Evolutionary conservation across 2,888 invertebrate species (phyloP).

Genomic region (Tetrapedia diversipes): DNA sequence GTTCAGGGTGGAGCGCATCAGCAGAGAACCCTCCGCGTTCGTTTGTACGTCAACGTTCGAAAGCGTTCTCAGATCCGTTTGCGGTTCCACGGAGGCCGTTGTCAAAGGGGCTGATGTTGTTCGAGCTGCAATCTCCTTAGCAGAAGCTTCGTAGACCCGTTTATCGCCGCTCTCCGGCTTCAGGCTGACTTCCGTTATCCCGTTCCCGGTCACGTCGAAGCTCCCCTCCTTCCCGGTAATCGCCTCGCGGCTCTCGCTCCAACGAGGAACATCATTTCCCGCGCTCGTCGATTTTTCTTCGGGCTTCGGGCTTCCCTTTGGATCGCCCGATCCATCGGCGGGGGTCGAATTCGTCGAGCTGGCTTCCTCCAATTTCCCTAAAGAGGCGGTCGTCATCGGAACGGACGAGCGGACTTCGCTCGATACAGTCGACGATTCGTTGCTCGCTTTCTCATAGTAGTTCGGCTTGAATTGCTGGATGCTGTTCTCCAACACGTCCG

Average conservation of each 20-base stretch:
- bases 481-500: slow-evolving; percentile 74
- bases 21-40: slow-evolving; percentile 56
- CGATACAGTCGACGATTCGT: slow-evolving; percentile 24
- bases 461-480: slow-evolving; percentile 73
- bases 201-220: slow-evolving; percentile 70
- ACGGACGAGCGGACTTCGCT: slow-evolving; percentile 27
- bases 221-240: slow-evolving; percentile 50
- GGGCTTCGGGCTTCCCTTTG: slow-evolving; percentile 19
- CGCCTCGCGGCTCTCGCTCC: slow-evolving; percentile 45
- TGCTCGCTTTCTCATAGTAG: slow-evolving; percentile 66
- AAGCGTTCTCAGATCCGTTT: slow-evolving; percentile 5
- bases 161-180: slow-evolving; percentile 28
- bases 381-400: slow-evolving; percentile 33
- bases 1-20: slow-evolving; percentile 62
- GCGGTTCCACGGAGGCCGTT: slow-evolving; percentile 33
- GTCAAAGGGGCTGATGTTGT: background rate
- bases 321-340: slow-evolving; percentile 4
- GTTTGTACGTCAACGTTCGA: slow-evolving; percentile 61
- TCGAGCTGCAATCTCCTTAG: background rate
- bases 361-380: background rate
- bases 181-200: slow-evolving; percentile 66
- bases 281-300: slow-evolving; percentile 34
- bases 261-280: slow-evolving; percentile 54
- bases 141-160: background rate
- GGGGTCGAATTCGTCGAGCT: slow-evolving; percentile 39